A percentile compares a stretch with the other conserved stretches of the same genome.
Conservation (phyloP, 2,113 vertebrate genomes). For the Euleptes europaea region DNA sequence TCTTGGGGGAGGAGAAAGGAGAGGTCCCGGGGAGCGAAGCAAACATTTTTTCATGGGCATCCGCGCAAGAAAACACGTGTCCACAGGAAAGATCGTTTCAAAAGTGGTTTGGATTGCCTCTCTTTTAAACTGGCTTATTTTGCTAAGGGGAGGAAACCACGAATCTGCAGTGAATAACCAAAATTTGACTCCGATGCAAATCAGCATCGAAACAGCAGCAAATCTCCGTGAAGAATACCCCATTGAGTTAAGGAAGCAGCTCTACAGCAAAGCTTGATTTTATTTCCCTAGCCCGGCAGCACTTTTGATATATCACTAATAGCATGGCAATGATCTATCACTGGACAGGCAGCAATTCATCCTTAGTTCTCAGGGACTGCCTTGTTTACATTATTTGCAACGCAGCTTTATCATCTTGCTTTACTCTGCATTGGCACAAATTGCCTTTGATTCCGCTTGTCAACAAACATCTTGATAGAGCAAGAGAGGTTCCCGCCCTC, state of each 20-base stretch:
- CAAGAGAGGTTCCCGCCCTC: not conserved
- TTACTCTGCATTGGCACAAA: not conserved
- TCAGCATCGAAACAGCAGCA: too few species aligned
- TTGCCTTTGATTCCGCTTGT: not conserved
- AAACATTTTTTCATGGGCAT: too few species aligned
- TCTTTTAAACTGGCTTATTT: too few species aligned
- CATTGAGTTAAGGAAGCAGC: not conserved
- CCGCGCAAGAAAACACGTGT: too few species aligned
- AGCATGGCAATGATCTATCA: constrained; percentile 4
- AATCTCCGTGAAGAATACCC: not conserved
- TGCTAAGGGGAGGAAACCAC: too few species aligned
- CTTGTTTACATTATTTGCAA: constrained; percentile 4
- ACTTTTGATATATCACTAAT: constrained; percentile 27
- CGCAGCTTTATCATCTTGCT: not conserved
- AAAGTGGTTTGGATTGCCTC: too few species aligned
- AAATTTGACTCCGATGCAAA: too few species aligned
- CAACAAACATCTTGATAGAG: not conserved
- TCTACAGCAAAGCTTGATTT: not conserved
- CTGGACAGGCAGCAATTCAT: constrained; percentile 4
- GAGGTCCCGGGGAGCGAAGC: too few species aligned
- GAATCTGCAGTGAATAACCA: too few species aligned
- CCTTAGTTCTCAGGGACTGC: not conserved
- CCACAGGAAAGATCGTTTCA: too few species aligned
- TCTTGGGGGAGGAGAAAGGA: too few species aligned
- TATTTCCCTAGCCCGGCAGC: not conserved